Evolutionary conservation across 1,140 invertebrate species (phyloP), one percentile per base, ranked within the genome.

Genomic region (Chironomus striatipennis): DNA sequence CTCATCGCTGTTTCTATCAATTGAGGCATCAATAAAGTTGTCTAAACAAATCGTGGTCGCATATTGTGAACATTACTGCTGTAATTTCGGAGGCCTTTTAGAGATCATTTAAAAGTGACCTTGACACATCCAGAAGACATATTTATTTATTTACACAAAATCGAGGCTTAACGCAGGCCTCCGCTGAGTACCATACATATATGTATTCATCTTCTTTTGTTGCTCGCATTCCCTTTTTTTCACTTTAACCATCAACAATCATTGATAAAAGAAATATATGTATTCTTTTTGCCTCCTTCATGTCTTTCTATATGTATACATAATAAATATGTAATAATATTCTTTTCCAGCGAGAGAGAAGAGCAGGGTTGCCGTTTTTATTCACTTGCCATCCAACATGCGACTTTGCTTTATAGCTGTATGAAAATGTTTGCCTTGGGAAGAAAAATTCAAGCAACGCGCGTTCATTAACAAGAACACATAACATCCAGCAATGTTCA

Each of bases 161-260:
- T 57, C 5, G n/a, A 57, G 47, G 47, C n/a, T 7, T 47, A 15
- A 9, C 9, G 8, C 15, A 57, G 47, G 47, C 47, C 47, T 47
- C 43, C 43, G 7, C 43, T 57, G 47, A 57, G 12, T 10, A 57
- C 47, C 47, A n/a, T 34, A 34, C 24, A 34, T 34, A 34, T 34
- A 57, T 57, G 12, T 57, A n/a, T 57, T 1, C 7, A 9, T 57
- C 47, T 57, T n/a, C 47, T 57, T 15, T 57, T 15, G 12, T 57
- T 57, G 12, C 24, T 15, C 12, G n/a, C 47, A 57, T 57, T 57
- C 47, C 47, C 47, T 57, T 57, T 57, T 57, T 34, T 57, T 57
- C 47, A 57, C n/a, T 57, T 57, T n/a, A 57, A 57, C 47, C 47
- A 57, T 57, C 47, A 57, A 57, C 47, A 57, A 57, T 57, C 47